Percentiles rank a stretch among this genome's conserved stretches.
phyloP scores from a whole-genome alignment of 2,797 vertebrate species.

The Catamblyrhynchus diadema region DNA sequence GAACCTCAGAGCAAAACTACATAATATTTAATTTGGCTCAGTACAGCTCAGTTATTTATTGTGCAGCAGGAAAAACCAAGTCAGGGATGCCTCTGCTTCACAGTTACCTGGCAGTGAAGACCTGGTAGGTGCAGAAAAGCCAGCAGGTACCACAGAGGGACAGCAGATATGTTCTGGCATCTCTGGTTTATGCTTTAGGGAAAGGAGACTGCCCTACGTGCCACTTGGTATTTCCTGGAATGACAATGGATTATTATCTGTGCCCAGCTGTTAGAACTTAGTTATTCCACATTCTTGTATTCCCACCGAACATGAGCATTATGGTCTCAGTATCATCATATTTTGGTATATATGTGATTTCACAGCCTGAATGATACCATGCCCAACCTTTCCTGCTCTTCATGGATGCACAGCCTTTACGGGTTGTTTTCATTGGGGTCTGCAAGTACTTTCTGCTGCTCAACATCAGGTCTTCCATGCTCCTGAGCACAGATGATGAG shows the following conservation, averaged over 20 bases:
- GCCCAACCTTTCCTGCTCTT: background rate
- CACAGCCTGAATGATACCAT: background rate
- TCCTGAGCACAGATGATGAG: background rate
- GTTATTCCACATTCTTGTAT: background rate
- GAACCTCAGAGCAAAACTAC: background rate
- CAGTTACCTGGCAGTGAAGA: background rate
- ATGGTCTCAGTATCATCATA: background rate
- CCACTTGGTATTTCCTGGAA: background rate
- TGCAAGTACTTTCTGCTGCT: background rate
- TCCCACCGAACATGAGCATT: background rate
- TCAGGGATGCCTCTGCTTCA: background rate
- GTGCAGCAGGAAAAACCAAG: background rate
- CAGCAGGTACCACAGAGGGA: background rate
- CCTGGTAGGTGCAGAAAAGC: background rate
- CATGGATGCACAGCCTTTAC: background rate
- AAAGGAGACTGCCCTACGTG: accelerated
- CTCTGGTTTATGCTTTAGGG: background rate
- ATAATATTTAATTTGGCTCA: background rate
- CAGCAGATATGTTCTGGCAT: background rate
- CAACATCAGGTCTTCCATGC: background rate
- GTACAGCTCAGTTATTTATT: background rate
- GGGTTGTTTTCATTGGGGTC: background rate
- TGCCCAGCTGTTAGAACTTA: background rate
- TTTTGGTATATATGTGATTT: background rate
- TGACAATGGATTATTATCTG: background rate